Evolutionary conservation across 2,113 vertebrate species (phyloP).

Genomic region (Ellobius talpinus): DNA sequence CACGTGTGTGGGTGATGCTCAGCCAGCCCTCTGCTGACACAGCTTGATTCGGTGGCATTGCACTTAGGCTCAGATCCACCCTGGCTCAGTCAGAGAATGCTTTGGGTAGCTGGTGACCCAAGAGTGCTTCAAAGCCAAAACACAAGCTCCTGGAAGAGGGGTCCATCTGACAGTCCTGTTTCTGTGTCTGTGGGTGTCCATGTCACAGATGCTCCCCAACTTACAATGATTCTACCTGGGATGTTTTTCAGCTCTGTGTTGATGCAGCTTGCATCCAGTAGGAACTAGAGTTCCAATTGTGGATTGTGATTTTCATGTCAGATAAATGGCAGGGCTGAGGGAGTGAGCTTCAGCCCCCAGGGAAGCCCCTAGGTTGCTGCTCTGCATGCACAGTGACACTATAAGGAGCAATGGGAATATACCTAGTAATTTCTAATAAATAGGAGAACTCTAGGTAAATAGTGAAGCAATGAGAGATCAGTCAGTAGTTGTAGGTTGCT

Average conservation of each 20-base stretch:
- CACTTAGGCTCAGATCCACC: neutral
- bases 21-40: neutral
- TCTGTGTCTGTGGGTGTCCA: neutral
- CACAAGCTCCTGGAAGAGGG: neutral
- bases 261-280: neutral
- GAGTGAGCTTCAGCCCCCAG: neutral
- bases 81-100: neutral
- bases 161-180: neutral
- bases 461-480: neutral
- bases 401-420: neutral
- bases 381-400: too few relatives aligned
- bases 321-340: neutral
- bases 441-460: neutral
- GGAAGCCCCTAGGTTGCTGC: neutral
- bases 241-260: neutral
- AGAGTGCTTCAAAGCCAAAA: neutral
- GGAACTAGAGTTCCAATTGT: neutral
- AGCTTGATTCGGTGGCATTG: neutral
- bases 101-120: neutral
- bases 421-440: neutral
- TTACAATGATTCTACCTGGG: too few relatives aligned
- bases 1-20: too few relatives aligned
- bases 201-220: neutral
- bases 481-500: neutral
- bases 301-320: neutral